phyloP scores from a whole-genome alignment of 2,113 vertebrate species.

The Amphiprion ocellaris region DNA sequence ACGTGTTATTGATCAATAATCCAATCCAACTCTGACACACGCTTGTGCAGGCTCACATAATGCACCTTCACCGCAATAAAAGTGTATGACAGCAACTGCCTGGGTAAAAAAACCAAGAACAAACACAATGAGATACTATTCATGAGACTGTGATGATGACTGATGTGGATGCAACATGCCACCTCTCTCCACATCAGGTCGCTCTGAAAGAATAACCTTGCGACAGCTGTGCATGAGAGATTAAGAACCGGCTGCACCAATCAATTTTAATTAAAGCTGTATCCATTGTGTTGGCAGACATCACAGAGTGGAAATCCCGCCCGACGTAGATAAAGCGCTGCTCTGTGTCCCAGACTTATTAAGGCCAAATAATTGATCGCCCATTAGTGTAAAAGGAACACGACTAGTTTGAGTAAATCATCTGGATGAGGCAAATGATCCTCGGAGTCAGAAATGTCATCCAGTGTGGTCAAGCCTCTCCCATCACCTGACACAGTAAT shows the following conservation, averaged over 20 bases:
- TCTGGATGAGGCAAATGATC: constrained; percentile 18
- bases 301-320: constrained; percentile 58
- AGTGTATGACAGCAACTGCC: not conserved
- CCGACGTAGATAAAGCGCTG: constrained; percentile 45
- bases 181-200: constrained; percentile 28
- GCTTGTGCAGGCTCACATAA: not conserved
- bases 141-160: constrained; percentile 18
- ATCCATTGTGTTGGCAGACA: constrained; percentile 68
- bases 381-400: constrained; percentile 48
- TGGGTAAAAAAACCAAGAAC: not conserved
- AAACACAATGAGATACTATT: constrained; percentile 1
- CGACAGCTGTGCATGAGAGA: constrained; percentile 61
- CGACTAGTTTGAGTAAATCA: constrained; percentile 33
- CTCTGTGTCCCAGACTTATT: constrained; percentile 56
- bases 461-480: not conserved
- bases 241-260: constrained; percentile 54
- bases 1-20: constrained; percentile 12
- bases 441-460: constrained; percentile 31
- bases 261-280: constrained; percentile 78
- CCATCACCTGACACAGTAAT: not conserved
- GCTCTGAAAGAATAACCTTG: constrained; percentile 50
- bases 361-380: constrained; percentile 58
- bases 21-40: not conserved
- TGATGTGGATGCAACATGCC: constrained; percentile 37
- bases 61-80: not conserved